Evolutionary conservation across 2,888 invertebrate species (phyloP).

Genomic region (Tenthredo scrophulariae): DNA sequence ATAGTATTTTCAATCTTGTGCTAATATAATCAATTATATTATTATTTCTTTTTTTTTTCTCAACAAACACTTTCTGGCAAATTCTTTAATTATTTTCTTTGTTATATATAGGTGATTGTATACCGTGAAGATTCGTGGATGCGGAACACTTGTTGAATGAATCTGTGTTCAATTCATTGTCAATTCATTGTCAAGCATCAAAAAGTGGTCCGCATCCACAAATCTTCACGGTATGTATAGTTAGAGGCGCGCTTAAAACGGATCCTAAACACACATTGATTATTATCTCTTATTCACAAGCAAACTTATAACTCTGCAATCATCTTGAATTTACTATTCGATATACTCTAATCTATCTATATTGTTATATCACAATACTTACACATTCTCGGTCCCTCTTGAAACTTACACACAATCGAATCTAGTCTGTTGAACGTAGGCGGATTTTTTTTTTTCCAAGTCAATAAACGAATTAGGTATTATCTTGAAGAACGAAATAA

Average conservation of each 20-base stretch:
- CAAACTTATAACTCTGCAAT: conserved; percentile 12
- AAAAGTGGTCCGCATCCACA: too few species aligned
- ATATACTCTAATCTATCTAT: conserved; percentile 31
- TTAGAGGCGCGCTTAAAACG: conserved; percentile 7
- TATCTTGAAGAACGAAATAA: neutral
- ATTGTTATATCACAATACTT: conserved; percentile 51
- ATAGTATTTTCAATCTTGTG: conserved; percentile 18
- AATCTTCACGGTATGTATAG: too few species aligned
- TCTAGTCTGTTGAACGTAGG: conserved; percentile 27
- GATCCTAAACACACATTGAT: conserved; percentile 16
- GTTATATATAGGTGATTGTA: neutral
- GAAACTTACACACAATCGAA: conserved; percentile 33
- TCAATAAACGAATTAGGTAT: neutral
- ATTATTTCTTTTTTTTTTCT: neutral
- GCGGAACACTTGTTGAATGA: too few species aligned
- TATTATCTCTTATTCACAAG: neutral
- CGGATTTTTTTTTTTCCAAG: neutral
- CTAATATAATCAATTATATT: neutral
- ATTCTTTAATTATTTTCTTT: conserved; percentile 31
- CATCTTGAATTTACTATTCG: conserved; percentile 4
- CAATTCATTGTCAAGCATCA: too few species aligned
- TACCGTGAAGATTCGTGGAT: too few species aligned
- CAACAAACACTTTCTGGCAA: conserved; percentile 32
- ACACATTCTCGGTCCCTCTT: conserved; percentile 29
- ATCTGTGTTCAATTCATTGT: too few species aligned